Evolutionary conservation across 2,888 invertebrate species (phyloP), one percentile per base, ranked within the genome.

Genomic region (Pristionchus fissidentatus): DNA sequence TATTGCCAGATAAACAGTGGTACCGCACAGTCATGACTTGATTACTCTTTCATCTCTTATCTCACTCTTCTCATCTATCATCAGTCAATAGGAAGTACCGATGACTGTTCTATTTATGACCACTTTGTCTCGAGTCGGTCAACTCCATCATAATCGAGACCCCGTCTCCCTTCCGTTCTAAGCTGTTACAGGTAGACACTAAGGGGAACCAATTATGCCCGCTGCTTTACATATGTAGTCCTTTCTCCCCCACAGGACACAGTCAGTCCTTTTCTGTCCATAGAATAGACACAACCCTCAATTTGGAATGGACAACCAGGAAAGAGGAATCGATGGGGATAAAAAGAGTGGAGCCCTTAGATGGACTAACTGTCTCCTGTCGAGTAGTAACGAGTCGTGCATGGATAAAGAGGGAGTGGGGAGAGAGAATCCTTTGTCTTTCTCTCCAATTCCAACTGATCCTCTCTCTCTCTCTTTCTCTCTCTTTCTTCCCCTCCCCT

Each of bases 201-300:
- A 32, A 57, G 38, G 29, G 79, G 35, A 78, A 78, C 3, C 60
- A 81, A 81, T 81, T 81, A 66, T 38, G 26, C n/a, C 57, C 38
- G n/a, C 19, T 73, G 83, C 83, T 83, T 83, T 38, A 70, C 83
- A 83, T 83, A 83, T 83, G 83, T 38, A 52, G 70, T 83, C n/a
- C 55, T 38, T 41, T 35, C 19, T 55, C 35, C n/a, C 49, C 32
- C 15, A 62, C 57, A 57, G 26, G n/a, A 66, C 35, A 66, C 5
- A 8, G 41, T 32, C 70, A 41, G 70, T 41, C 41, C 70, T 70
- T 70, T 70, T 70, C 70, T 70, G 70, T 70, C 70, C 26, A 41
- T 41, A 70, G 70, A 70, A 70, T 43, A 70, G 70, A 60, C 70
- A 35, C 49, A 83, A 66, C 73, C 83, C 22, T 41, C 73, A 70